These are phyloP conservation scores for Anguilla obscura DNA, from an alignment of 2,797 vertebrate species.

Conservation along the genomic window DNA sequence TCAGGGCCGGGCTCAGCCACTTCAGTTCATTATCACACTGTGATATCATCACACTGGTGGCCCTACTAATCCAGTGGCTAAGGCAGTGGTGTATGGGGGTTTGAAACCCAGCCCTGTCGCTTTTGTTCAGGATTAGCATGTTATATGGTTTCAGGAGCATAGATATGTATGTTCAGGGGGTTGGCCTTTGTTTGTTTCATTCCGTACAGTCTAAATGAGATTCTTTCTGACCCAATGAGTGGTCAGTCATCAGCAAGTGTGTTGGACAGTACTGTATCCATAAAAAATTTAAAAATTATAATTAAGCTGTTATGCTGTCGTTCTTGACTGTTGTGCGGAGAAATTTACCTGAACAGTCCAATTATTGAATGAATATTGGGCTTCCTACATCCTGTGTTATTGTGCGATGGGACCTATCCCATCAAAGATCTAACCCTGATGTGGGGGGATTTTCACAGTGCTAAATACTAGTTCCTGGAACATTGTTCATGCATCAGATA, in stretches of 20 bases:
- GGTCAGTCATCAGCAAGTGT: not conserved
- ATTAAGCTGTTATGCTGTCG: not conserved
- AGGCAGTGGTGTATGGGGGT: not conserved
- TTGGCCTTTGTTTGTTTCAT: not conserved
- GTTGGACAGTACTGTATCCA: not conserved
- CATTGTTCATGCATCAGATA: constrained; percentile 5
- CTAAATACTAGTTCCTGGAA: constrained; percentile 4
- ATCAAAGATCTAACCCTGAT: not conserved
- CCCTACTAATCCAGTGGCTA: not conserved
- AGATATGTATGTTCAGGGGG: not conserved
- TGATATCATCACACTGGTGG: not conserved
- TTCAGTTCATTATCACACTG: not conserved
- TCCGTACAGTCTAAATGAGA: not conserved
- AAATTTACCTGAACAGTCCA: constrained; percentile 40
- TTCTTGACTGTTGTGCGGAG: not conserved
- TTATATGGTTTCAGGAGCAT: not conserved
- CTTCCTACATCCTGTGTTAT: not conserved
- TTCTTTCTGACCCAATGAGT: not conserved
- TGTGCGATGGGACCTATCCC: not conserved
- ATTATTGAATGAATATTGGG: constrained; percentile 31
- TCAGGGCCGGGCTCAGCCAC: not conserved
- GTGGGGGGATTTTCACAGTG: not conserved
- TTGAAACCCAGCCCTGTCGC: not conserved
- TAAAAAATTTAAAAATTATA: not conserved
- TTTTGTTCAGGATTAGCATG: not conserved